Percentiles rank a stretch among this genome's conserved stretches.
phyloP scores from a whole-genome alignment of 2,113 vertebrate genomes.

The Rynchops niger region DNA sequence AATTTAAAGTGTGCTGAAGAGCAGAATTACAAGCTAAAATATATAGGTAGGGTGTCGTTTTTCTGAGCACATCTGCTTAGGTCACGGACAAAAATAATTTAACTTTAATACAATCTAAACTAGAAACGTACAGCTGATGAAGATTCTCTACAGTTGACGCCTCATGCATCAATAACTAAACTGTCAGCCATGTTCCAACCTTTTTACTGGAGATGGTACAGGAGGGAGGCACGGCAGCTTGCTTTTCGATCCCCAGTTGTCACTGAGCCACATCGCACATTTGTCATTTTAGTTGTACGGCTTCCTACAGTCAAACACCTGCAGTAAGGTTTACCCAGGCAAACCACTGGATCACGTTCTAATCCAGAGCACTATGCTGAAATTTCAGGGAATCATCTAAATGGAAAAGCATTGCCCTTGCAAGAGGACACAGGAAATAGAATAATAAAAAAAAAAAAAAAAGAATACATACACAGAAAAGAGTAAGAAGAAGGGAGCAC shows the following conservation, averaged over 20 bases:
- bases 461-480: background rate
- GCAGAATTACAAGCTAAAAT: background rate
- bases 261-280: background rate
- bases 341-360: background rate
- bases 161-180: background rate
- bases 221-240: background rate
- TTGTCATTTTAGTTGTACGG: background rate
- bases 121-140: background rate
- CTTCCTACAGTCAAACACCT: background rate
- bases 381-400: background rate
- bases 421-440: background rate
- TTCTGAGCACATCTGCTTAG: background rate
- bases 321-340: background rate
- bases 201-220: background rate
- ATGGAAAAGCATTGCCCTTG: background rate
- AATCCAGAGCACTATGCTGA: background rate
- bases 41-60: background rate
- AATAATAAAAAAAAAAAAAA: background rate
- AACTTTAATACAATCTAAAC: background rate
- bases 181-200: background rate
- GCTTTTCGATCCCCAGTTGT: background rate
- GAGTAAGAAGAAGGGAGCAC: background rate
- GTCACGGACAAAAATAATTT: background rate
- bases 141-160: background rate
- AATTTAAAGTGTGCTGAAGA: background rate